These are phyloP conservation scores for Takifugu flavidus DNA, from an alignment of 2,113 vertebrate species.

Conservation along the genomic window DNA sequence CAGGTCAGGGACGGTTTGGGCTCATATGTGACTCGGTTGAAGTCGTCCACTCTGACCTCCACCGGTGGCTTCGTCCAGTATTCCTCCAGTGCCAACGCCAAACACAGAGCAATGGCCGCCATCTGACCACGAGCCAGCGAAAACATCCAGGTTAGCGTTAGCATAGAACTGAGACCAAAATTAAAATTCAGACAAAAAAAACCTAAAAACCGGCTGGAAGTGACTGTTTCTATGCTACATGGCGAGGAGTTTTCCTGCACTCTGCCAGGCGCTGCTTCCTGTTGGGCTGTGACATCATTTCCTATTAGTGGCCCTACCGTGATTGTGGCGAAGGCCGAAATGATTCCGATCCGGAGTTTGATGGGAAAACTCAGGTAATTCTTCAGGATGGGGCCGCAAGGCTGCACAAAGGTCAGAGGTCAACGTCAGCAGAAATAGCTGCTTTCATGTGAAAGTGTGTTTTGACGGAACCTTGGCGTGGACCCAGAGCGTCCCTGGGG, in stretches of 20 bases:
- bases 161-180: neutral
- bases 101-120: slow-evolving; percentile 52
- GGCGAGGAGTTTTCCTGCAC: too few species aligned
- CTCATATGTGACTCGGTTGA: slow-evolving; percentile 62
- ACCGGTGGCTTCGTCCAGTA: slow-evolving; percentile 47
- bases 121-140: slow-evolving; percentile 31
- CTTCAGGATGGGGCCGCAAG: slow-evolving; percentile 66
- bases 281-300: too few species aligned
- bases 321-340: slow-evolving; percentile 62
- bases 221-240: too few species aligned
- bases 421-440: neutral
- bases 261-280: too few species aligned
- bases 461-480: slow-evolving; percentile 39
- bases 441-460: too few species aligned
- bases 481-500: slow-evolving; percentile 24
- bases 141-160: too few species aligned
- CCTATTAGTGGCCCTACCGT: slow-evolving; percentile 10
- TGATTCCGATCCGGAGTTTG: slow-evolving; percentile 63
- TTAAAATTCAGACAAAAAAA: too few species aligned
- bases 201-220: too few species aligned
- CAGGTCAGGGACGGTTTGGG: slow-evolving; percentile 57
- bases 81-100: slow-evolving; percentile 55
- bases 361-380: slow-evolving; percentile 60
- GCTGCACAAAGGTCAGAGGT: slow-evolving; percentile 42
- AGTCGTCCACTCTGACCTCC: slow-evolving; percentile 45